Conservation (phyloP, 2,113 vertebrate genomes). For the Emydocephalus ijimae region DNA sequence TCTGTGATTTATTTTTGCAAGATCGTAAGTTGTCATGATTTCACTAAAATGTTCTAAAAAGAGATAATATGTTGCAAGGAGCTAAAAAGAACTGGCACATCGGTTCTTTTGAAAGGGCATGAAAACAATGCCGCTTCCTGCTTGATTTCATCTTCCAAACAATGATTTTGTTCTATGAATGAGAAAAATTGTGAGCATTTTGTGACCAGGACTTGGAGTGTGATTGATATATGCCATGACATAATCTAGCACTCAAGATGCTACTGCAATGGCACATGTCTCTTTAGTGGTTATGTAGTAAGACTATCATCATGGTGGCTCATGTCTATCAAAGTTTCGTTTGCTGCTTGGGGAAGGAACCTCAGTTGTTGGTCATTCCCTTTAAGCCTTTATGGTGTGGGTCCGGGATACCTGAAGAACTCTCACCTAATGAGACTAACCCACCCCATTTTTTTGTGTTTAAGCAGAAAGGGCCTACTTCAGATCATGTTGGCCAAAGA, state of each 20-base stretch:
- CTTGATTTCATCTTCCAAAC: background rate
- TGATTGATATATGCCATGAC: background rate
- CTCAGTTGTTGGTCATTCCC: background rate
- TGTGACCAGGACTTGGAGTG: background rate
- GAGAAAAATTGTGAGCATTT: background rate
- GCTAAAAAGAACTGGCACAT: background rate
- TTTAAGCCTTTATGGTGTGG: background rate
- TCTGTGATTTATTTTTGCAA: slow-evolving; percentile 7
- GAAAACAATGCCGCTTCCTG: background rate
- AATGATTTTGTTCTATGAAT: background rate
- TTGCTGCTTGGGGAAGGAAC: background rate
- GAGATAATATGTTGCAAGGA: background rate
- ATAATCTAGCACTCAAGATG: background rate
- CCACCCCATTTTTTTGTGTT: background rate
- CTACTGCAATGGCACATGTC: background rate
- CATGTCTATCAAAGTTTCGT: background rate
- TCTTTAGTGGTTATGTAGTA: background rate
- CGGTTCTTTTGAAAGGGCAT: background rate
- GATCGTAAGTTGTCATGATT: background rate
- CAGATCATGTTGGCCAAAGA: background rate
- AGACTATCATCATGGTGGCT: background rate
- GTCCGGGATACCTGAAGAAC: background rate
- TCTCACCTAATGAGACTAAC: background rate
- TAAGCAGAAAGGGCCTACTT: background rate
- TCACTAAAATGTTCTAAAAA: background rate